phyloP scores from a whole-genome alignment of 2,888 invertebrate genomes.

The Germaria angustata region DNA sequence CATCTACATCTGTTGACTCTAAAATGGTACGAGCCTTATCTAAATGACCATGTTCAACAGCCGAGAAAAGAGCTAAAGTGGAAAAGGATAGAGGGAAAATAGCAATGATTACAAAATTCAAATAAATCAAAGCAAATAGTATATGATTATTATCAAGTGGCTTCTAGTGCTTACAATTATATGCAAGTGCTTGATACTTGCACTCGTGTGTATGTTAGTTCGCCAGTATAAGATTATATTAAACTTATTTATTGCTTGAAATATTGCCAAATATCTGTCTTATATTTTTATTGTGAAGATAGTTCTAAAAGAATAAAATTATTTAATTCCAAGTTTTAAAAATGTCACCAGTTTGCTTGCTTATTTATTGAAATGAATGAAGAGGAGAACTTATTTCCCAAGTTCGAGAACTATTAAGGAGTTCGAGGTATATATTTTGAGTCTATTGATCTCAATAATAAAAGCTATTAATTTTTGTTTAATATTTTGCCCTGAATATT shows the following conservation, averaged over 20 bases:
- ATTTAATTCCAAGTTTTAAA: neutral
- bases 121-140: conserved; percentile 15
- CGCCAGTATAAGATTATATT: conserved; percentile 13
- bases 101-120: conserved; percentile 11
- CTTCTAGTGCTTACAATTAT: conserved; percentile 18
- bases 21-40: conserved; percentile 95
- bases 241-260: conserved; percentile 35
- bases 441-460: no score
- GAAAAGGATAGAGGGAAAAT: neutral
- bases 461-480: no score
- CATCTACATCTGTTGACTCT: conserved; percentile 94
- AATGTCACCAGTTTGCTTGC: no score
- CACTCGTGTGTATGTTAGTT: conserved; percentile 29
- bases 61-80: conserved; percentile 90
- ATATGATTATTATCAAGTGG: conserved; percentile 13
- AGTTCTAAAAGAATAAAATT: neutral
- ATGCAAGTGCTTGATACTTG: neutral
- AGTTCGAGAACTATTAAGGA: no score
- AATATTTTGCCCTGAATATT: no score
- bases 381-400: no score
- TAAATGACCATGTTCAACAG: conserved; percentile 96
- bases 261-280: conserved; percentile 28
- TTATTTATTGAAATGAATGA: no score
- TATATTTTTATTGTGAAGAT: neutral
- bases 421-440: no score